Conservation (phyloP, 1,140 invertebrate genomes). For the Archivesica marissinica region DNA sequence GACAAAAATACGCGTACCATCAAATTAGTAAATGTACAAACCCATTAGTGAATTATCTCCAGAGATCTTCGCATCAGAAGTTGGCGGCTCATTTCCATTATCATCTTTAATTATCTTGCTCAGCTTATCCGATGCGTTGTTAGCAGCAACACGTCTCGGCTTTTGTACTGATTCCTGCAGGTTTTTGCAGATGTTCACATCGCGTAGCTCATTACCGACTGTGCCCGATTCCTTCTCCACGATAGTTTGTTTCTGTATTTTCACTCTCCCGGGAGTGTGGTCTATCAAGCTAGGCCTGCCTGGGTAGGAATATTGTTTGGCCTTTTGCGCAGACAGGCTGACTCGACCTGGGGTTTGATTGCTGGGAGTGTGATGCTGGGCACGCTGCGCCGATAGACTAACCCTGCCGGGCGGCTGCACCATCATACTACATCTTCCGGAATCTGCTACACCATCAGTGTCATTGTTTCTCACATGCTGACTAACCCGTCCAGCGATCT, state of each 20-base stretch:
- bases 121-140: too few species aligned
- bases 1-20: too few species aligned
- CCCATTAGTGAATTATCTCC: too few species aligned
- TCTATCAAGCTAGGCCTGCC: background rate
- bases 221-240: background rate
- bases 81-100: too few species aligned
- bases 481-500: slow-evolving; percentile 6
- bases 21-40: too few species aligned
- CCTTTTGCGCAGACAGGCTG: background rate
- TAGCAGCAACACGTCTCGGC: too few species aligned
- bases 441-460: background rate
- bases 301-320: background rate
- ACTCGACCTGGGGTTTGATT: slow-evolving; percentile 8
- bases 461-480: background rate
- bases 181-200: background rate
- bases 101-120: too few species aligned
- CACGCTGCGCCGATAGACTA: background rate
- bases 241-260: background rate
- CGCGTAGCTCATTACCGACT: background rate
- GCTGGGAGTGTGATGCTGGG: background rate
- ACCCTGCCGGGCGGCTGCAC: background rate
- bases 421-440: background rate
- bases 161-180: too few species aligned
- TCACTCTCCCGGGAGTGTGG: slow-evolving; percentile 6
- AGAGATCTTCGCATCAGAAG: too few species aligned